phyloP scores from a whole-genome alignment of 2,797 vertebrate genomes.

The Calcarius lapponicus region DNA sequence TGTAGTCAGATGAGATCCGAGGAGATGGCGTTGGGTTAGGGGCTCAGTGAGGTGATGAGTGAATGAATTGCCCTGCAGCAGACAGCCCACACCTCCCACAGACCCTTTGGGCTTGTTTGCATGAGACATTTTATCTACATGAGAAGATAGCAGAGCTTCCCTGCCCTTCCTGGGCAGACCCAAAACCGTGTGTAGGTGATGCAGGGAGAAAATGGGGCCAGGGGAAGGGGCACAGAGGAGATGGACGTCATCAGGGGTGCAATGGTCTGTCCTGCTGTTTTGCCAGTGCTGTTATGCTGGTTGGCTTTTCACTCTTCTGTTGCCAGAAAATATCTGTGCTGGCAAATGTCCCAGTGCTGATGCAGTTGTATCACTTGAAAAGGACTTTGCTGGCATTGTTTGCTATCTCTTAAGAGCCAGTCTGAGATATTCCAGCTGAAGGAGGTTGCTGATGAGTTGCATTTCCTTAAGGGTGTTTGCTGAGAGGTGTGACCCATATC shows the following conservation, averaged over 20 bases:
- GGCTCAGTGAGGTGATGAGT: background rate
- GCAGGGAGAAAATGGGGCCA: background rate
- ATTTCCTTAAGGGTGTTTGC: background rate
- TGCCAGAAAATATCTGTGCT: conserved; percentile 23
- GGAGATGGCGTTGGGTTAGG: background rate
- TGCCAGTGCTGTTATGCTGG: background rate
- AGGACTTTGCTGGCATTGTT: conserved; percentile 36
- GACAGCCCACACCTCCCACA: background rate
- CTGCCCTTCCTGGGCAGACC: background rate
- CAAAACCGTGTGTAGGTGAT: background rate
- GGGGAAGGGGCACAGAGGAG: background rate
- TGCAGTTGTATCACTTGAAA: background rate
- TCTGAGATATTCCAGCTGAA: background rate
- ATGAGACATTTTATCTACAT: background rate
- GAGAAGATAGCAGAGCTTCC: background rate
- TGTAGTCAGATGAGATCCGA: background rate
- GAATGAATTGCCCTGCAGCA: background rate
- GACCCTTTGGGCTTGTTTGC: background rate
- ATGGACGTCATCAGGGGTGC: background rate
- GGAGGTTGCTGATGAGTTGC: background rate
- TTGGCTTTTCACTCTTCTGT: conserved; percentile 21
- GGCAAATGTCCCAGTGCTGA: conserved; percentile 25
- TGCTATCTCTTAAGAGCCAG: background rate
- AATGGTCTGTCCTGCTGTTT: background rate
- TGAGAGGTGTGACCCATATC: background rate